Percentiles rank a stretch among this genome's conserved stretches.
Conservation (phyloP, 1,140 invertebrate genomes). For the Antheraea pernyi region DNA sequence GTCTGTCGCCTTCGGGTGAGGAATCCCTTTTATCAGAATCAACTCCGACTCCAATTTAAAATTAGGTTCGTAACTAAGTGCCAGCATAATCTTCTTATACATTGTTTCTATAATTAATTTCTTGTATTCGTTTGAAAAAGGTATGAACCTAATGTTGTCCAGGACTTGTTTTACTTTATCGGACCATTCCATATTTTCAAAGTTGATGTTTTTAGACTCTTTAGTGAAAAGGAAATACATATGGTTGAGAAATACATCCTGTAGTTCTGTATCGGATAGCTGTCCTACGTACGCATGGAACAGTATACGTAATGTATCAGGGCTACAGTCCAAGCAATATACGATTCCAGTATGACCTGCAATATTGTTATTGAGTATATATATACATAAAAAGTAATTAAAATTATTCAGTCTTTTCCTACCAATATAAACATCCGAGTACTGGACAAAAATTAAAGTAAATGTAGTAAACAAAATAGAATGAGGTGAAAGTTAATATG, state of each 20-base stretch:
- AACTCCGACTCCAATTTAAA: constrained; percentile 33
- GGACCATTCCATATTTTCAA: constrained; percentile 14
- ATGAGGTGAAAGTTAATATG: too few species aligned
- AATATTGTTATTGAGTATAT: too few species aligned
- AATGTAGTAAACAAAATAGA: too few species aligned
- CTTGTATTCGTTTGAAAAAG: too few species aligned
- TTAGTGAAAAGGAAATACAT: too few species aligned
- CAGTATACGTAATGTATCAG: constrained; percentile 25
- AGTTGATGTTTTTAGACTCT: constrained; percentile 11
- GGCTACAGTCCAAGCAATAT: constrained; percentile 33
- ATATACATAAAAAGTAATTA: too few species aligned
- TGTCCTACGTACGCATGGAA: constrained; percentile 23
- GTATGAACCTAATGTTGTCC: constrained; percentile 16
- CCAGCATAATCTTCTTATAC: constrained; percentile 27
- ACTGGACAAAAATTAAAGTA: too few species aligned
- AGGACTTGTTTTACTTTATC: constrained; percentile 20
- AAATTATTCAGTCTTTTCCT: too few species aligned
- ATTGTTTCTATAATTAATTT: constrained; percentile 20
- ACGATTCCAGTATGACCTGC: constrained; percentile 28
- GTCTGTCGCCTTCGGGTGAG: constrained; percentile 16
- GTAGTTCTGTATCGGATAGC: constrained; percentile 14
- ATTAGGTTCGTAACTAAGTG: constrained; percentile 25
- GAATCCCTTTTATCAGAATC: constrained; percentile 27
- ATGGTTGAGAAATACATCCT: constrained; percentile 16
- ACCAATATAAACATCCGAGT: too few species aligned